Evolutionary conservation across 2,113 vertebrate species (phyloP).

Genomic region (Clupea harengus): DNA sequence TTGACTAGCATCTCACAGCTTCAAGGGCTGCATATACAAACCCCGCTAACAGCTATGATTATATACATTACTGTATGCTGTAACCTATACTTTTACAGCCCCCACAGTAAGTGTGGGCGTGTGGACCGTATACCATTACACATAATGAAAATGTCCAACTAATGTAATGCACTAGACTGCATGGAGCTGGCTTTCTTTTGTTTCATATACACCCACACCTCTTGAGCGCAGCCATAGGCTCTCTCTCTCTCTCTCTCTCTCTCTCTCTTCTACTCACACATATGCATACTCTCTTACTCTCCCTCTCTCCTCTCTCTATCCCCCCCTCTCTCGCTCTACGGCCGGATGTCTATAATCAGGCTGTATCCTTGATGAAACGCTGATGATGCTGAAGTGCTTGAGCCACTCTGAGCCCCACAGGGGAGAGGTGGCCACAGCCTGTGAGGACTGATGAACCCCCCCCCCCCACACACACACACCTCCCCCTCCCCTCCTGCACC

Average conservation of each 20-base stretch:
- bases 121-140: neutral
- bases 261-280: neutral
- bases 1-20: neutral
- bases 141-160: neutral
- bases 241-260: neutral
- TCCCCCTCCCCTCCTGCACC: no score
- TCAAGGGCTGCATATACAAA: neutral
- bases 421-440: neutral
- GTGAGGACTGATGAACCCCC: neutral
- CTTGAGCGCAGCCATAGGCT: neutral
- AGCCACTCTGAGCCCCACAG: neutral
- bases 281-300: neutral
- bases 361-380: neutral
- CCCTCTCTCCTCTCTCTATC: neutral
- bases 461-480: neutral
- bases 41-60: neutral
- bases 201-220: neutral
- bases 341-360: neutral
- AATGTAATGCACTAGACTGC: neutral
- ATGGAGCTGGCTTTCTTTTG: neutral
- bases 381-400: neutral
- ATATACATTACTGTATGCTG: neutral
- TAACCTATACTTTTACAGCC: neutral
- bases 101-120: neutral
- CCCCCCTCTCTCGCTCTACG: neutral